Base-by-base conservation (phyloP, 2,888 invertebrate species). In the Cantharis lateralis region DNA sequence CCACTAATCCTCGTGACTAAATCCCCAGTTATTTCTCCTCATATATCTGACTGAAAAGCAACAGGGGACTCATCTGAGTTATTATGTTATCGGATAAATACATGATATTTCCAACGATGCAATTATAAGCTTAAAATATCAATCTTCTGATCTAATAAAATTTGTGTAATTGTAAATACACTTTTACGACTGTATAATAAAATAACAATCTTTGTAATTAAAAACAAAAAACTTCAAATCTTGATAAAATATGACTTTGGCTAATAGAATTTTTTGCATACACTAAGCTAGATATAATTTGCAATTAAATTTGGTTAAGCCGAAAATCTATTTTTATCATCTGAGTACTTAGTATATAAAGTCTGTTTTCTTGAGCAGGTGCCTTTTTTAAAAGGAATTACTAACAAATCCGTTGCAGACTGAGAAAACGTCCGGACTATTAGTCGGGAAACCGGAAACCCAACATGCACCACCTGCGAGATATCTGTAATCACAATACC, bases 41-140 rank as follows among this genome's bases (percentile, higher is more conserved):
- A 84, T 85, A 84, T 84, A 85, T 84, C 84, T 86, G 85, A 86
- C 83, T 81, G 84, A 86, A 84, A 84, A 84, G 84, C 84, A 84
- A 82, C 85, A 81, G 82, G 86, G 86, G 86, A 85, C 82, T 84
- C 82, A 86, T 86, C 84, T 83, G 84, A 82, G 84, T 84, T 85
- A 84, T 84, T 84, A 85, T 83, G 86, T 85, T 85, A 85, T 85
- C 85, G 83, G 85, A 84, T 85, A 84, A 84, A 86, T 84, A 84
- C 83, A 82, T 78, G 68, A 78, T 72, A 74, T 71, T 77, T 74
- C 73, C 64, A 61, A 66, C 61, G 70, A 71, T 77, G 77, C 77
- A 66, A 72, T 72, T 62, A 72, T 64, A 28, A 69, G 73, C 66
- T 77, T 77, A 71, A 72, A 73, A 62, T 77, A 77, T 77, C 77